Conservation (phyloP, 2,888 invertebrate genomes). For the Lasioglossum zephyrum region DNA sequence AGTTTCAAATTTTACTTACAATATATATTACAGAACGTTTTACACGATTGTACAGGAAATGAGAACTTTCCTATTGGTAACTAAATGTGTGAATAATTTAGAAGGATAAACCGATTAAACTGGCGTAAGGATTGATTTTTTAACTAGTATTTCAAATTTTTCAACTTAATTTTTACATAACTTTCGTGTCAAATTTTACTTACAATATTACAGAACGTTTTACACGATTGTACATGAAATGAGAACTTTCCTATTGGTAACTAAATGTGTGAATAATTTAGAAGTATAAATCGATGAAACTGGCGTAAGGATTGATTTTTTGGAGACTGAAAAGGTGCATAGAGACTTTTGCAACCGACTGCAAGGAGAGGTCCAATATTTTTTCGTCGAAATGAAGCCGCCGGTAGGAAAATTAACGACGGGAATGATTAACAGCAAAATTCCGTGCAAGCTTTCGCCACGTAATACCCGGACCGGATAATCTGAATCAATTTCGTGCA, state of each 20-base stretch:
- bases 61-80: background rate
- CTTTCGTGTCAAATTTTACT: background rate
- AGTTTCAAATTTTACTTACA: background rate
- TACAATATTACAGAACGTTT: background rate
- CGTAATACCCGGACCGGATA: background rate
- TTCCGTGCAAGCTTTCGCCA: background rate
- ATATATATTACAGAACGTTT: background rate
- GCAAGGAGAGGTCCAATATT: background rate
- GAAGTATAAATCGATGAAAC: background rate
- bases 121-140: no score
- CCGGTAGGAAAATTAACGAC: conserved; percentile 16
- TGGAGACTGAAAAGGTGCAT: background rate
- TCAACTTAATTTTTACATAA: background rate
- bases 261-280: background rate
- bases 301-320: background rate
- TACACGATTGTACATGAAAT: background rate
- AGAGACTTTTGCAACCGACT: background rate
- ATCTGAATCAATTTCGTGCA: conserved; percentile 20
- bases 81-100: background rate
- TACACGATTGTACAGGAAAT: background rate
- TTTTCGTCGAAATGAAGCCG: background rate
- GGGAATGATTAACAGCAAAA: conserved; percentile 17
- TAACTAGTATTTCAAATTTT: background rate
- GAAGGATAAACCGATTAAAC: background rate
- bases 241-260: background rate